Evolutionary conservation across 2,797 vertebrate genomes (phyloP).

Genomic region (Falco novaeseelandiae): DNA sequence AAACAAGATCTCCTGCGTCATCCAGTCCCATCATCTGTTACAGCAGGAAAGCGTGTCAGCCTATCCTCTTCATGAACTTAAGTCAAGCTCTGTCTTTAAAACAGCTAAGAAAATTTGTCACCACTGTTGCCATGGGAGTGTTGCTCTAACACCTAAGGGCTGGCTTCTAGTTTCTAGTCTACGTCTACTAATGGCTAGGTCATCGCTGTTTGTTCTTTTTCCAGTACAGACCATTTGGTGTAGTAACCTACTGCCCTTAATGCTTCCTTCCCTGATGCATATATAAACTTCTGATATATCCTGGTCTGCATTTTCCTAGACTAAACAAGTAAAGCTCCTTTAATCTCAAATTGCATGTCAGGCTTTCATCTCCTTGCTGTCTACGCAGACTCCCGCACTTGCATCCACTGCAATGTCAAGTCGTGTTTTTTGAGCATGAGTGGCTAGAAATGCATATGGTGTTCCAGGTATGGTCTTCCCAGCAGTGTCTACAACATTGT

Average conservation of each 20-base stretch:
- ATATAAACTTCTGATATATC: background rate
- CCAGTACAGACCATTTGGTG: background rate
- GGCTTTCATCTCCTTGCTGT: background rate
- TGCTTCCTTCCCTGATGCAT: background rate
- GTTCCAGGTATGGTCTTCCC: background rate
- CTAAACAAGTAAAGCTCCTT: constrained; percentile 5
- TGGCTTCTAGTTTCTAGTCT: background rate
- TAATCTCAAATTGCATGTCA: background rate
- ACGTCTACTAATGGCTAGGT: background rate
- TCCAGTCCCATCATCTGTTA: background rate
- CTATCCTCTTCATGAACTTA: background rate
- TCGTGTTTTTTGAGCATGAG: background rate
- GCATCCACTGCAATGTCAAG: background rate
- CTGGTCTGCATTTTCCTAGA: background rate
- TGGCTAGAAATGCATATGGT: background rate
- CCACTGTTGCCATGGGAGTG: background rate
- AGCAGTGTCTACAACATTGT: accelerated
- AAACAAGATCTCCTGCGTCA: background rate
- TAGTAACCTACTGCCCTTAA: background rate
- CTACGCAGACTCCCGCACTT: background rate
- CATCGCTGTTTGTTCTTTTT: background rate
- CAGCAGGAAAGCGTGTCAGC: background rate
- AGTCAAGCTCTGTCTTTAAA: background rate
- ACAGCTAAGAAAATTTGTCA: background rate
- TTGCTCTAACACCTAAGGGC: background rate